Evolutionary conservation across 2,888 invertebrate species (phyloP), one percentile per base, ranked within the genome.

Genomic region (Nomada lathburiana): DNA sequence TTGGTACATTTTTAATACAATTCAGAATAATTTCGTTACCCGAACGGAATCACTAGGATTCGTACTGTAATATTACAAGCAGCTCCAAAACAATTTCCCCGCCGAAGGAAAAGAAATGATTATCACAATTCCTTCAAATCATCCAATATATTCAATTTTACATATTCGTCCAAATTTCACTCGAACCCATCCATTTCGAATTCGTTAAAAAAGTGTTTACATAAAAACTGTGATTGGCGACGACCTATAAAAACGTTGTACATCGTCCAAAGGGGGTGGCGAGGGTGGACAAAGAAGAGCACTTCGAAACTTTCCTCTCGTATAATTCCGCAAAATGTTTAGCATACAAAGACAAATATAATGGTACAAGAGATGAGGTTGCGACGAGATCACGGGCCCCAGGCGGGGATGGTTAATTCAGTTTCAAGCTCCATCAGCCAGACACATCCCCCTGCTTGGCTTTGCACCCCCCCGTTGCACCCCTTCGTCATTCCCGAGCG

Each of bases 281-380:
- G 64, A 67, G 70, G 65, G 68, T 71, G 74, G 72, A 84, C 63
- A 81, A 79, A 85, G 82, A 82, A 78, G 47, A 16, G 16, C 82
- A 79, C 83, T 84, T 70, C 52, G 76, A 63, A 88, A 86, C 75
- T 76, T 83, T 78, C 70, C 84, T 86, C 82, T 83, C 81, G 86
- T 87, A 89, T 92, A 90, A 91, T 92, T 89, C 81, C 84, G 82
- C 84, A 90, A 90, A 91, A 90, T 90, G 89, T 90, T 92, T 92
- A 92, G 90, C 91, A 92, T 92, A 90, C 92, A 92, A 92, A 92
- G 90, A 91, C 90, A 90, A 90, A 89, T 89, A 91, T 92, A 92
- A 92, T 92, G 90, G 92, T 89, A 84, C 89, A 73, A 82, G 91
- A 91, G 92, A 92, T 91, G 92, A 91, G 88, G 88, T 89, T 90